Conservation (phyloP, 2,797 vertebrate species). For the Peromyscus nudipes region DNA sequence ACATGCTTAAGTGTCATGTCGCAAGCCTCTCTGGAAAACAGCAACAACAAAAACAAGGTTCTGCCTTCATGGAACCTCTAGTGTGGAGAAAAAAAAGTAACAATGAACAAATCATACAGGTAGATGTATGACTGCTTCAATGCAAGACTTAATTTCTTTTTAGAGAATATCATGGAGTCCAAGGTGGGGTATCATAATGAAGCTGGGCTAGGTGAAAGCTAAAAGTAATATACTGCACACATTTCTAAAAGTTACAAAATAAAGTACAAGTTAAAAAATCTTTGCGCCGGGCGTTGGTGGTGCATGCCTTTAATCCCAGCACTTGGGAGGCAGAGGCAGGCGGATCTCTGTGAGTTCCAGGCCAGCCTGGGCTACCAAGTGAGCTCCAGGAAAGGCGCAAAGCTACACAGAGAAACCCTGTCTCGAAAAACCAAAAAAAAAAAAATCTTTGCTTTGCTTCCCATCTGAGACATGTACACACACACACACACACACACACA, state of each 20-base stretch:
- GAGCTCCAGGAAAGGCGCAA: too few relatives aligned
- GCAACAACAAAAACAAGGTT: background rate
- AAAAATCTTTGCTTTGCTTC: background rate
- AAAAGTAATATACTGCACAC: background rate
- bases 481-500: too few relatives aligned
- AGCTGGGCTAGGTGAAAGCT: background rate
- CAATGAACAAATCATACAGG: background rate
- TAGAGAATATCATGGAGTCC: accelerated
- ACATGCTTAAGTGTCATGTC: background rate
- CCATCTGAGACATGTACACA: too few relatives aligned
- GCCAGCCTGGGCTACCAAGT: too few relatives aligned
- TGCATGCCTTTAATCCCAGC: too few relatives aligned
- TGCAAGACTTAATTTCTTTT: background rate
- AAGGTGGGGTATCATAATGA: background rate
- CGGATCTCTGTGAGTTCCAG: too few relatives aligned
- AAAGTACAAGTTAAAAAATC: background rate
- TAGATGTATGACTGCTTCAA: background rate
- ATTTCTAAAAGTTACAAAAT: background rate
- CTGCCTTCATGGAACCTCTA: background rate
- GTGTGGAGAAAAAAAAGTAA: background rate
- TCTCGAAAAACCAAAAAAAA: too few relatives aligned
- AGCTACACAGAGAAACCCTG: too few relatives aligned
- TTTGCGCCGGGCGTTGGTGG: background rate
- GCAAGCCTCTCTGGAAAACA: background rate
- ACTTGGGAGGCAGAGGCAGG: too few relatives aligned